phyloP scores from a whole-genome alignment of 1,140 invertebrate genomes.

The Ridgeia piscesae region DNA sequence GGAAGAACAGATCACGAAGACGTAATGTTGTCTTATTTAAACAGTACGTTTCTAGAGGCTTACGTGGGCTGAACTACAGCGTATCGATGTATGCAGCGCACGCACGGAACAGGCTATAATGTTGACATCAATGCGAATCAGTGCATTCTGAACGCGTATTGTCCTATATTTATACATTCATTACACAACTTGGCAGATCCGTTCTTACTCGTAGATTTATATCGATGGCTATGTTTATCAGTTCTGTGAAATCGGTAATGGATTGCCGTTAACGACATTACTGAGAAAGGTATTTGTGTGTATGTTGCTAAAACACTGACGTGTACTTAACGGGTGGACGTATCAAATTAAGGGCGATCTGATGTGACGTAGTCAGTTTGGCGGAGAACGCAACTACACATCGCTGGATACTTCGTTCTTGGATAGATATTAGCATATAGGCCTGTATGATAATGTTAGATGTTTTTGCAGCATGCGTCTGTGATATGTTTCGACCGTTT shows the following conservation, averaged over 20 bases:
- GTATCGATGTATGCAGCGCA: background rate
- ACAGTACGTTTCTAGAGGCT: background rate
- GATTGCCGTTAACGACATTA: too few species aligned
- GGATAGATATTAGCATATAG: too few species aligned
- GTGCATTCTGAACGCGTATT: background rate
- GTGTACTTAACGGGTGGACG: too few species aligned
- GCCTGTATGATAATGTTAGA: too few species aligned
- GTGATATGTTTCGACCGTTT: too few species aligned
- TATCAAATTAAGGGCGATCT: too few species aligned
- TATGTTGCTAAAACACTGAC: too few species aligned
- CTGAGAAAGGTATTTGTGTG: too few species aligned
- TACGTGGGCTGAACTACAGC: background rate
- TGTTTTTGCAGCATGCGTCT: too few species aligned
- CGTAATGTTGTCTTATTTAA: background rate
- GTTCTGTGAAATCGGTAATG: background rate
- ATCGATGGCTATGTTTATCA: background rate
- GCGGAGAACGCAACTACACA: too few species aligned
- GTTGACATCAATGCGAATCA: background rate
- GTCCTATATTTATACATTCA: background rate
- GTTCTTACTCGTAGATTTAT: background rate
- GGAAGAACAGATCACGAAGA: background rate
- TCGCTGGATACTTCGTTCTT: too few species aligned
- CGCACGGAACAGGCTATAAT: background rate
- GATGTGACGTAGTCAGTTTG: too few species aligned
- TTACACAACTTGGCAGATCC: background rate